phyloP scores from a whole-genome alignment of 2,888 invertebrate genomes.

The Nipponacmea schrenckii region DNA sequence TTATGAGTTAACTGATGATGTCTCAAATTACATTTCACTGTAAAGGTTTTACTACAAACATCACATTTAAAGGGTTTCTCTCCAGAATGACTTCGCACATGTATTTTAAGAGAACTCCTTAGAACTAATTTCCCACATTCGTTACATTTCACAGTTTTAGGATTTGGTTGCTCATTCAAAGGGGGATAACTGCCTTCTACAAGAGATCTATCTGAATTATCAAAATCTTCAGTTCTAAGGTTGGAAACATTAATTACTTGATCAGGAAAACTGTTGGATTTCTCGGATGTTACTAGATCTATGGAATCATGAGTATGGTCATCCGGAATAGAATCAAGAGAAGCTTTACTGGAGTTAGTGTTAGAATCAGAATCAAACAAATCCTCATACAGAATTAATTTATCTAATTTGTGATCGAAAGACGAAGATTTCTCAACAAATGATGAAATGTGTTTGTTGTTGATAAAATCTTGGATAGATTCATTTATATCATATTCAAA shows the following conservation, averaged over 20 bases:
- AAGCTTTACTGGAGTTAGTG: not conserved
- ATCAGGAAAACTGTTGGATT: too few species aligned
- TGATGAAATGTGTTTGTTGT: not conserved
- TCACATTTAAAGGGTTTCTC: not conserved
- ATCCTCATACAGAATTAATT: not conserved
- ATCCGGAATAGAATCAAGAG: too few species aligned
- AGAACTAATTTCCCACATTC: not conserved
- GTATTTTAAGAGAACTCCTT: not conserved
- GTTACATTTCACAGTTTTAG: too few species aligned
- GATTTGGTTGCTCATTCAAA: too few species aligned
- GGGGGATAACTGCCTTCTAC: too few species aligned
- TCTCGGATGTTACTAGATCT: too few species aligned
- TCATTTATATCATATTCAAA: not conserved
- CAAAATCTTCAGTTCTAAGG: too few species aligned
- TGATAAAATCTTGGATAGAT: not conserved
- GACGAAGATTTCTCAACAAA: not conserved
- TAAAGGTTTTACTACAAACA: not conserved
- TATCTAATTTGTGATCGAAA: not conserved
- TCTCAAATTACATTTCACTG: not conserved
- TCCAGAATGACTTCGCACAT: constrained; percentile 7
- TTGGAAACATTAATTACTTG: too few species aligned
- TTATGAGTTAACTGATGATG: constrained; percentile 8
- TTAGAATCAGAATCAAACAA: not conserved
- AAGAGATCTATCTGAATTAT: too few species aligned
- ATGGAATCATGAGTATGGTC: too few species aligned